These are phyloP conservation scores for Malurus elegans DNA, from an alignment of 2,113 vertebrate species.

Conservation along the genomic window DNA sequence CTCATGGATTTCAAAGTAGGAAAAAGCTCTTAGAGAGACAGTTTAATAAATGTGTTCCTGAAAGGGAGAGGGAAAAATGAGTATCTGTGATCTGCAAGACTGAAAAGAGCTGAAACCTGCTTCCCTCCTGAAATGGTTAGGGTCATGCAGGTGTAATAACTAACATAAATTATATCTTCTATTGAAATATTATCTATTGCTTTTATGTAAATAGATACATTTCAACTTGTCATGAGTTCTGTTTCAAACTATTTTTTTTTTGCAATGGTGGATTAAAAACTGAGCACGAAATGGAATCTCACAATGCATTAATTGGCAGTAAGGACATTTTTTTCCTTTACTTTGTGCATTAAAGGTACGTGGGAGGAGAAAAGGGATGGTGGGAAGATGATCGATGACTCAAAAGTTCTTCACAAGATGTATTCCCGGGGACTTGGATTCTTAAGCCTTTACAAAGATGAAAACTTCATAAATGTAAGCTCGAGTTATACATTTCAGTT, in stretches of 20 bases:
- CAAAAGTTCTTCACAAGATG: conserved; percentile 45
- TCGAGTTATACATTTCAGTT: not conserved
- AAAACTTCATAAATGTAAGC: not conserved
- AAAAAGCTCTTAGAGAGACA: not conserved
- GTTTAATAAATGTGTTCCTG: not conserved
- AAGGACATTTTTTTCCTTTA: conserved; percentile 20
- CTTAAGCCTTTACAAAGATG: conserved; percentile 1
- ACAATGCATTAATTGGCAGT: conserved; percentile 15
- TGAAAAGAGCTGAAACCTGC: not conserved
- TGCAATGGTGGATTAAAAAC: not conserved
- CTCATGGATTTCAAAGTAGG: not conserved
- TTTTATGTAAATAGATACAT: not conserved
- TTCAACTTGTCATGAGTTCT: not conserved
- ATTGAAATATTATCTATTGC: not conserved
- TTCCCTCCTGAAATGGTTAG: not conserved
- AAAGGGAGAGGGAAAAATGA: not conserved
- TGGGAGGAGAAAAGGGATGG: conserved; percentile 43
- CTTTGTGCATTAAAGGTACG: conserved; percentile 33
- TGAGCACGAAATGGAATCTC: not conserved
- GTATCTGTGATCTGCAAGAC: not conserved
- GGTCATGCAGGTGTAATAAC: not conserved
- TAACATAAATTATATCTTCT: not conserved
- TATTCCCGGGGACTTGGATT: conserved; percentile 22
- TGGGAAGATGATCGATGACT: conserved; percentile 65
- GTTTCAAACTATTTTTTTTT: not conserved